These are phyloP conservation scores for Pampus argenteus DNA, from an alignment of 2,797 vertebrate genomes.

Conservation along the genomic window DNA sequence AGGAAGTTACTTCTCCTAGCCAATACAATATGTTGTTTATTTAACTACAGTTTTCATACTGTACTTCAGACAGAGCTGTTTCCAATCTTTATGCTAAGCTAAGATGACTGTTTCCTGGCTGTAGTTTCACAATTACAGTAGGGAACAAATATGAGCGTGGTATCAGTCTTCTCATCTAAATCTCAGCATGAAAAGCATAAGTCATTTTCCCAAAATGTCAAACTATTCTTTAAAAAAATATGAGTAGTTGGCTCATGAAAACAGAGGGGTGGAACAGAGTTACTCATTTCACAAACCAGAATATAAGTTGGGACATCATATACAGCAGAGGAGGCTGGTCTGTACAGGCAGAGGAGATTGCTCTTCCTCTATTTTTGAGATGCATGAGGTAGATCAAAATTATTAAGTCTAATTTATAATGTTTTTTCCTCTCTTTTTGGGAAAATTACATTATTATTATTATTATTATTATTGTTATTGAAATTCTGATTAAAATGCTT, in stretches of 20 bases:
- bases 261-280: background rate
- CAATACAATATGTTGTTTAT: background rate
- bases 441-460: no score
- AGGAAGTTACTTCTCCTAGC: background rate
- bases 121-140: background rate
- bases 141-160: background rate
- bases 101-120: background rate
- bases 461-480: no score
- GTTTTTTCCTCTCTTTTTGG: no score
- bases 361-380: no score
- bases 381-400: no score
- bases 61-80: background rate
- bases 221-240: background rate
- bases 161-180: background rate
- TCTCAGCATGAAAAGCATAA: background rate
- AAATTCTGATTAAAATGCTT: no score
- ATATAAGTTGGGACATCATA: background rate
- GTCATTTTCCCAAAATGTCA: background rate
- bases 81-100: background rate
- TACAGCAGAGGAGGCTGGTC: no score
- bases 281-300: background rate
- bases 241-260: background rate
- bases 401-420: no score
- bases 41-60: background rate
- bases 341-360: no score